These are phyloP conservation scores for Hydrotaea cyrtoneurina DNA, from an alignment of 2,888 invertebrate genomes.

Conservation along the genomic window DNA sequence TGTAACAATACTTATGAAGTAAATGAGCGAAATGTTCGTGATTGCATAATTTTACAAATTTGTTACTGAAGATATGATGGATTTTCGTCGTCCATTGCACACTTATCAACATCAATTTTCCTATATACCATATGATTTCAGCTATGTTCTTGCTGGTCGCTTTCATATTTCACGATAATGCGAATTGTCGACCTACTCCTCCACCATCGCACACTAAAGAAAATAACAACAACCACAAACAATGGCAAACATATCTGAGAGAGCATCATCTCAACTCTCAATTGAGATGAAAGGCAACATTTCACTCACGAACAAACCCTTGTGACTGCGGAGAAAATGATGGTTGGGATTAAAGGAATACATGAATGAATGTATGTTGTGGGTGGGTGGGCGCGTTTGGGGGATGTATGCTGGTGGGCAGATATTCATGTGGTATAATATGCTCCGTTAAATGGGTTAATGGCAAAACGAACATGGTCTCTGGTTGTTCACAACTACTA, in stretches of 20 bases:
- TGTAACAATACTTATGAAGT: too few species aligned
- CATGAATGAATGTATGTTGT: slow-evolving; percentile 1
- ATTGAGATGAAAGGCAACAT: not conserved
- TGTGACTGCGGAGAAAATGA: not conserved
- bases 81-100: slow-evolving; percentile 24
- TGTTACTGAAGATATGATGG: slow-evolving; percentile 1
- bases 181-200: slow-evolving; percentile 42
- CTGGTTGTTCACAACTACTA: not conserved
- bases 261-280: not conserved
- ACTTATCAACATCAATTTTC: slow-evolving; percentile 51
- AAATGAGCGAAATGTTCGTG: too few species aligned
- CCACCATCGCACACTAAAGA: not conserved
- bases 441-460: slow-evolving; percentile 26
- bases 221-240: not conserved
- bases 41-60: too few species aligned
- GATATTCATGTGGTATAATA: not conserved
- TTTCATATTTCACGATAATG: slow-evolving; percentile 38
- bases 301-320: not conserved
- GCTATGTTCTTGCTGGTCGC: slow-evolving; percentile 1
- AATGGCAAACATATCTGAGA: not conserved
- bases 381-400: not conserved
- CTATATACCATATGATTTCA: slow-evolving; percentile 20
- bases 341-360: not conserved
- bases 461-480: slow-evolving; percentile 27
- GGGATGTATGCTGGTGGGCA: not conserved